Base-by-base conservation (phyloP, 2,888 invertebrate genomes). In the Microdon myrmicae region DNA sequence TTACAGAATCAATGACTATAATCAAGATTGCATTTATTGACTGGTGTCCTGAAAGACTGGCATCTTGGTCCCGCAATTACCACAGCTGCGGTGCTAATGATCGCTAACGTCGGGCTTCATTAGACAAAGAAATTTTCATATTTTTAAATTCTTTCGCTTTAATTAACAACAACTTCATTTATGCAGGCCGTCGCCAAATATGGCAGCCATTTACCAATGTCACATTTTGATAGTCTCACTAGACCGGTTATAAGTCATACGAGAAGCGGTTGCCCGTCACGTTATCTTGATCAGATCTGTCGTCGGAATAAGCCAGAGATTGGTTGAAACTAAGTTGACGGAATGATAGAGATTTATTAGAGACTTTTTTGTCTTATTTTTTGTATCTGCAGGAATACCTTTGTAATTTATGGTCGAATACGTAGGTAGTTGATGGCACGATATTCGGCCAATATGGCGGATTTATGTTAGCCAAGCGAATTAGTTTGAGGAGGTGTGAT, bases 151-250 rank as follows among this genome's bases (percentile, higher is more conserved):
- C 39, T 17, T 39, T 23, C 23, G 13, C 58, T 45, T 45, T 59
- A 59, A 59, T 59, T 45, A 53, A 53, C 39, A 53, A 59, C 58
- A 59, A 59, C 58, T 59, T 59, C 53, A 59, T 59, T 59, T 53
- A 39, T 45, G 26, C 38, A 51, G 39, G 43, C n/a, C 28, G 4
- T n/a, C 26, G 4, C 58, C 51, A 44, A 53, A 28, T 59, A 59
- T 44, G 53, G 58, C 12, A 28, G 45, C 44, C 53, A 51, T 59
- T 59, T 59, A 59, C 44, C 44, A 34, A 34, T 45, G 19, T 38
- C 17, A 28, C 38, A 51, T 48, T 48, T 51, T 37, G 32, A 44
- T 31, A 23, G 34, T 51, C 37, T 44, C 22, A 38, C 51, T 51
- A 58, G 49, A 17, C 43, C 49, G 51, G 37, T 51, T 34, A 38